Base-by-base conservation (phyloP, 2,113 vertebrate genomes). In the Notarius quadriscutis region DNA sequence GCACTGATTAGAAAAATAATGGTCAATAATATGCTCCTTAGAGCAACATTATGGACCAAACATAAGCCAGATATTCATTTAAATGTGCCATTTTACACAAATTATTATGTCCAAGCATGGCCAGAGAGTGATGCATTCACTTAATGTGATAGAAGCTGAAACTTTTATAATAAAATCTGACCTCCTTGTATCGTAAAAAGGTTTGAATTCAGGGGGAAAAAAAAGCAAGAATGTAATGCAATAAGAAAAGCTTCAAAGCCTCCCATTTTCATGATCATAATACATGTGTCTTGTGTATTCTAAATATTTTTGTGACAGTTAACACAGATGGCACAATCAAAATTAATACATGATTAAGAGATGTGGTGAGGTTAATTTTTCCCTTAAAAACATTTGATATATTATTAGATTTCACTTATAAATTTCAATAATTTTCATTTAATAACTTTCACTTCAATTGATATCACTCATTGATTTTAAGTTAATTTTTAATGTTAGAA, bases 1-100 rank as follows among this genome's bases (percentile, higher is more conserved):
- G 78, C 77, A 87, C 78, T 65, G 80, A 65, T n/a, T 34, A 55
- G 63, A 72, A n/a, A 27, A 58, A 84, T 88, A 74, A 84, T 74
- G 85, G 48, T 79, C 63, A 72, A 55, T 89, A 62, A 80, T 89
- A 55, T 51, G 78, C 53, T 84, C 57, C 51, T 58, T 86, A 84
- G 77, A 67, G 51, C 81, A 84, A 81, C 22, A 71, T 65, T 84
- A 65, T 53, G 15, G n/a, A 78, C 27, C 67, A 67, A 86, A 86
- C 60, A 14, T 77, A 77, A 86, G n/a, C 10, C 50, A 67, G 41
- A 79, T 27, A 50, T 57, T 14, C 7, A 60, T 77, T 75, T 80
- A 78, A 85, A 85, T 30, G 12, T 30, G n/a, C 4, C 5, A 20
- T 77, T 85, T 50, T 77, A 60, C 57, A 62, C 71, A 27, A 77